Base-by-base conservation (phyloP, 2,797 vertebrate species). In the Intellagama lesueurii region DNA sequence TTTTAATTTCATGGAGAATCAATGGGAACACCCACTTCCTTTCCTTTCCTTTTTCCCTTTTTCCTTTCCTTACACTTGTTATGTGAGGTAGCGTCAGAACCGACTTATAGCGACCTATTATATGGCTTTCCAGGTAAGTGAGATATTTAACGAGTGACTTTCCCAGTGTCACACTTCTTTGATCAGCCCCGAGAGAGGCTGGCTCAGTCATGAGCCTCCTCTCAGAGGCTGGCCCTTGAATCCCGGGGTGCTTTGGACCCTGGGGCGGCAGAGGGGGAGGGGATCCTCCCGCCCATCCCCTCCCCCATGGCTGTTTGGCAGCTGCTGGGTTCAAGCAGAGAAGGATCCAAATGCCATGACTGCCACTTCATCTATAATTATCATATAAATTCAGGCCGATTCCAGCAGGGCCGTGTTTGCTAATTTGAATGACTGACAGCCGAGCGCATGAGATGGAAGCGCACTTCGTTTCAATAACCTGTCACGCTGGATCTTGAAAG, bases 351-450 rank as follows among this genome's bases (percentile, higher is more conserved):
- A 8, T 28, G 44, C 47, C 44, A 40, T 66, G 35, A 66, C 89
- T 89, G 24, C 32, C 12, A 0, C 22, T 40, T 89, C 89, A 85
- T 80, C 83, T 5, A 0, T 6, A 72, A 4, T 64, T 77, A 89
- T 87, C 82, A 76, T 81, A 4, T 11, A 49, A 83, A 26, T 3
- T 79, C 82, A 73, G 84, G 83, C 49, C 16, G 88, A 0, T n/a
- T 87, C 26, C 91, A 44, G n/a, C 8, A 47, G 70, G 91, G 87
- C 83, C 1, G 40, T 30, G 83, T 90, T 92, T 91, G 79, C 91
- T 73, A 47, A 88, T 88, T 93, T 87, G 32, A 88, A 83, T 81
- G 94, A 94, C 81, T 95, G 96, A 95, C 96, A 94, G 94, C 93
- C 77, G 60, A 40, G 35, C 14, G 93, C 85, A 86, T 90, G 92